phyloP scores from a whole-genome alignment of 2,113 vertebrate genomes.

The Halcyon malimbica region DNA sequence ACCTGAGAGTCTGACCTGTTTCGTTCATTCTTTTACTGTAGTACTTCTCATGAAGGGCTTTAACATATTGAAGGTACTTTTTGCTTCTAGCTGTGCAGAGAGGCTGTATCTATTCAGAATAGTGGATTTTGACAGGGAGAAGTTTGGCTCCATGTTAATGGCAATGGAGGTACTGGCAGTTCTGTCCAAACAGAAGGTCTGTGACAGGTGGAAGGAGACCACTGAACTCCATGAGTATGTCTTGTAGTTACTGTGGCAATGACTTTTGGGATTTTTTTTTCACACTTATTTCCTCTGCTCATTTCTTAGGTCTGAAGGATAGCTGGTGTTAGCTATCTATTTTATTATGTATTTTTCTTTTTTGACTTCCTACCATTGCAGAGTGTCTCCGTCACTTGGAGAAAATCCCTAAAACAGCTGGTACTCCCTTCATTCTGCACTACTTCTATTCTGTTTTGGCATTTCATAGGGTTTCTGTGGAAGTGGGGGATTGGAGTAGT shows the following conservation, averaged over 20 bases:
- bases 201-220: background rate
- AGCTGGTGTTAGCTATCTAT: background rate
- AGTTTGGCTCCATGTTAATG: background rate
- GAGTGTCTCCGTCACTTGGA: background rate
- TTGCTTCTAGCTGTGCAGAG: background rate
- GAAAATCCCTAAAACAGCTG: background rate
- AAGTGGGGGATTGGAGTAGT: background rate
- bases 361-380: background rate
- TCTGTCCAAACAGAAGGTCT: background rate
- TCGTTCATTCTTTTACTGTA: background rate
- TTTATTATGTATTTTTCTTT: background rate
- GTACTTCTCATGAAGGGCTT: background rate
- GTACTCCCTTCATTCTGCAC: background rate
- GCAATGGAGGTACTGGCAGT: background rate
- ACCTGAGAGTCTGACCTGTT: background rate
- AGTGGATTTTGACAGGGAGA: background rate
- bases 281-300: background rate
- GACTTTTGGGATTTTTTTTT: background rate
- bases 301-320: background rate
- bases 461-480: background rate
- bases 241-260: background rate
- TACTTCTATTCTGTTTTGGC: background rate
- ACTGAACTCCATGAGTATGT: background rate
- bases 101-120: background rate
- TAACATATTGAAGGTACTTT: background rate